Evolutionary conservation across 2,888 invertebrate species (phyloP), one percentile per base, ranked within the genome.

Genomic region (Drosophila anomalata): DNA sequence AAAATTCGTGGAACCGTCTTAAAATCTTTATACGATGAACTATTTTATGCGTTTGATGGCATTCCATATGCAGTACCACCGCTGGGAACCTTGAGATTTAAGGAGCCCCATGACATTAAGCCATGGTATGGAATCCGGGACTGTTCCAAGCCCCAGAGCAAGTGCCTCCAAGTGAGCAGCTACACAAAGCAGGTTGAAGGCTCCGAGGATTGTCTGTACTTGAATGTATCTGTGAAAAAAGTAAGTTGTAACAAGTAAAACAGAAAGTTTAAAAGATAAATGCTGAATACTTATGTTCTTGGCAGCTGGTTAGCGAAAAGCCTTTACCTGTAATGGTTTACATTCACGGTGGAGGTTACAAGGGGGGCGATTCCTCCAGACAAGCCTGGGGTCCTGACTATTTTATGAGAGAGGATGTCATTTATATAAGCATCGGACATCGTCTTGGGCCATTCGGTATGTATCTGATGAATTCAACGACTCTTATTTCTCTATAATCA

Each of bases 341-440:
- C 31, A 41, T 85, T 26, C 87, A 84, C 61, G 88, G 88, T 7
- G 89, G 88, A 1, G 57, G 0, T 2, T 89, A 66, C 14, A 66
- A 41, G 3, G 24, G 54, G 0, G 88, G 88, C 0, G 87, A 85
- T 65, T 63, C 91, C 17, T 76, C 90, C 65, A 76, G 86, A 3
- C 76, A 71, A 3, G 24, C 73, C 1, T 86, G 82, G 60, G 91
- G 91, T 9, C 92, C 93, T 0, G 92, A 92, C 57, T 91, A 90
- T 72, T 79, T 93, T 1, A 82, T 93, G 79, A 87, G 87, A 0
- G 78, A 80, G 17, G 91, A 92, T 42, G 77, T 93, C 3, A 79
- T 93, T 4, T 73, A 92, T 2, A 90, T 93, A 2, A 89, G 91
- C 2, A 79, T 93, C 6, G 91, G 92, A 51, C 92, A 92, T 76